Evolutionary conservation across 1,140 invertebrate species (phyloP).

Genomic region (Cyphomyrmex costatus): DNA sequence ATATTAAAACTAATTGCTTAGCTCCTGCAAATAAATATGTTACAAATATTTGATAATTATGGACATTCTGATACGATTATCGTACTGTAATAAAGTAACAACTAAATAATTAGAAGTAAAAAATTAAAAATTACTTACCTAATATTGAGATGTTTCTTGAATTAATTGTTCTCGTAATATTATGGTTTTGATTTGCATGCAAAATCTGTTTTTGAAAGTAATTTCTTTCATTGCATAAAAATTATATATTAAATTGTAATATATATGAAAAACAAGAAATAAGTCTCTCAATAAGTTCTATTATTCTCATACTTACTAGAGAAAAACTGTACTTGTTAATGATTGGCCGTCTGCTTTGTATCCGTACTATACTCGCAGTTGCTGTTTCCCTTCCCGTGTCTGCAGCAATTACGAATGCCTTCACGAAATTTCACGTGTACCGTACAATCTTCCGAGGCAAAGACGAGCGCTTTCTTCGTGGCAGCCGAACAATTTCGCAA

Average conservation of each 20-base stretch:
- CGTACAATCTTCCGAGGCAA: conserved; percentile 25
- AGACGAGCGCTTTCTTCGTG: conserved; percentile 46
- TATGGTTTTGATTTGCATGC: not conserved
- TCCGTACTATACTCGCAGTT: not conserved
- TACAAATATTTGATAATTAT: not conserved
- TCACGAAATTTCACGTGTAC: conserved; percentile 28
- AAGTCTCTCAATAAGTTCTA: not conserved
- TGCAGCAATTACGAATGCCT: conserved; percentile 44
- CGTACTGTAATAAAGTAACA: not conserved
- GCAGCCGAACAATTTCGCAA: conserved; percentile 55
- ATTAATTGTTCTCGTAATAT: not conserved
- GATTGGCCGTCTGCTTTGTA: not conserved
- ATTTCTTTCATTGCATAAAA: not conserved
- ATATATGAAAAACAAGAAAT: not conserved
- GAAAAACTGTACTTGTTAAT: not conserved
- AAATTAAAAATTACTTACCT: not conserved
- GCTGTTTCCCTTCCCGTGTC: not conserved
- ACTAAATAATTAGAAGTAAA: not conserved
- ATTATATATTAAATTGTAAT: not conserved
- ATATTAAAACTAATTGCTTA: not conserved
- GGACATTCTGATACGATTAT: not conserved
- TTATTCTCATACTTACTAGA: not conserved
- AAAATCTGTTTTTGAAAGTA: not conserved
- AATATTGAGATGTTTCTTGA: not conserved
- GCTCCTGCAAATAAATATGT: not conserved